Conservation (phyloP, 2,797 vertebrate species). For the Carcharodon carcharias region DNA sequence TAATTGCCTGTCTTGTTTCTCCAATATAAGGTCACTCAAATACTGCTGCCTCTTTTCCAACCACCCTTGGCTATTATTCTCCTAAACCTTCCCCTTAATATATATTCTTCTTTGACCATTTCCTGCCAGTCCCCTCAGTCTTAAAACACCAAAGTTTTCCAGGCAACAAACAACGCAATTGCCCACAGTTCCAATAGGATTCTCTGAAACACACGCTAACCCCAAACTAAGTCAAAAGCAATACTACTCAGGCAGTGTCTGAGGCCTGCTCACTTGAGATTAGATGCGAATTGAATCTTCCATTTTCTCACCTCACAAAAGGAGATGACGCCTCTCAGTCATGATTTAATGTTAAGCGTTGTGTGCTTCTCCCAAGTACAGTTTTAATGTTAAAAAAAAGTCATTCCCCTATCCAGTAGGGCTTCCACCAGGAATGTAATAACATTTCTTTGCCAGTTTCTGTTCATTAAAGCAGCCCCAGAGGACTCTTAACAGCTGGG, state of each 20-base stretch:
- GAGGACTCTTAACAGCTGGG: neutral
- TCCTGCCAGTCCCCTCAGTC: neutral
- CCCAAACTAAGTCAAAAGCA: neutral
- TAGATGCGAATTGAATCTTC: neutral
- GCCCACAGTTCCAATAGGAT: neutral
- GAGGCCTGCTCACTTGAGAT: neutral
- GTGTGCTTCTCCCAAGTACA: neutral
- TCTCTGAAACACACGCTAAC: neutral
- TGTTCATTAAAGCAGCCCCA: neutral
- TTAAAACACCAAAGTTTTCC: neutral
- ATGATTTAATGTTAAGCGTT: neutral
- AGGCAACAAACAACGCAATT: neutral
- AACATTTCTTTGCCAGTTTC: neutral
- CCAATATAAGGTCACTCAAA: neutral
- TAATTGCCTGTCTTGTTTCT: too few species aligned
- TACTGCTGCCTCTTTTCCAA: neutral
- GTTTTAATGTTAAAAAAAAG: neutral
- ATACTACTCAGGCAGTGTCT: neutral
- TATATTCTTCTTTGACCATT: neutral
- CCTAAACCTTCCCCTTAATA: neutral
- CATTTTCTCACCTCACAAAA: neutral
- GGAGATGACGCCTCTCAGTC: neutral
- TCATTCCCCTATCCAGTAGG: neutral
- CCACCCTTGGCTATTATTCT: neutral
- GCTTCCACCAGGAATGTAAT: neutral